Conservation (phyloP, 2,113 vertebrate species). For the Pygoscelis antarcticus region DNA sequence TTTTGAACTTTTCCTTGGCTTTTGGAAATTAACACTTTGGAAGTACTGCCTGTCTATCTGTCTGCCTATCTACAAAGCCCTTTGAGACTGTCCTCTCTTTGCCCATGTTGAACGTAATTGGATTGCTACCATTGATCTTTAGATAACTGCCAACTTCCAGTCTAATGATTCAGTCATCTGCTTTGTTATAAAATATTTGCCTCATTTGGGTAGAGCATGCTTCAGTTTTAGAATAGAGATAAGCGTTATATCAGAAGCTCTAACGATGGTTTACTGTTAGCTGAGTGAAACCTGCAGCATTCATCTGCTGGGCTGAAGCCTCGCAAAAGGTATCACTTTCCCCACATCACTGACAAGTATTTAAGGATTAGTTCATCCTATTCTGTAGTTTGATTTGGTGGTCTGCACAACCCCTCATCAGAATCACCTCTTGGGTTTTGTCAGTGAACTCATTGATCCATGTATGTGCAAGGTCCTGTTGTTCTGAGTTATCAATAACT, state of each 20-base stretch:
- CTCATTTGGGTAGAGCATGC: neutral
- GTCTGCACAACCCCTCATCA: neutral
- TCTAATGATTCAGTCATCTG: neutral
- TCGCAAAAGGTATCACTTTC: neutral
- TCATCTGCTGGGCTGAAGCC: fast-evolving
- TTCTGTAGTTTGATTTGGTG: neutral
- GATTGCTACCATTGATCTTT: neutral
- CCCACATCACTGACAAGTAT: neutral
- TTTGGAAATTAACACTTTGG: neutral
- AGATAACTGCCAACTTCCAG: neutral
- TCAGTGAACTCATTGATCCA: neutral
- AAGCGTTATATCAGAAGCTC: neutral
- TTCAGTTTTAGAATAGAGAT: neutral
- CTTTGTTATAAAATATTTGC: neutral
- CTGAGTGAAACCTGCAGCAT: neutral
- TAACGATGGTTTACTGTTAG: neutral
- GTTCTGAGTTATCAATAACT: constrained; percentile 9
- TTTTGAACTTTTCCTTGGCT: neutral
- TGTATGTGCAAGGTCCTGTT: neutral
- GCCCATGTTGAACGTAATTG: neutral
- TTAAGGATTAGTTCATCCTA: neutral
- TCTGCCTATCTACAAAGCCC: neutral
- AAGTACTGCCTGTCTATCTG: neutral
- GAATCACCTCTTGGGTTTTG: neutral
- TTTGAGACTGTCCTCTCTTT: neutral